Conservation (phyloP, 2,888 invertebrate species). For the Cheilosia vernalis region DNA sequence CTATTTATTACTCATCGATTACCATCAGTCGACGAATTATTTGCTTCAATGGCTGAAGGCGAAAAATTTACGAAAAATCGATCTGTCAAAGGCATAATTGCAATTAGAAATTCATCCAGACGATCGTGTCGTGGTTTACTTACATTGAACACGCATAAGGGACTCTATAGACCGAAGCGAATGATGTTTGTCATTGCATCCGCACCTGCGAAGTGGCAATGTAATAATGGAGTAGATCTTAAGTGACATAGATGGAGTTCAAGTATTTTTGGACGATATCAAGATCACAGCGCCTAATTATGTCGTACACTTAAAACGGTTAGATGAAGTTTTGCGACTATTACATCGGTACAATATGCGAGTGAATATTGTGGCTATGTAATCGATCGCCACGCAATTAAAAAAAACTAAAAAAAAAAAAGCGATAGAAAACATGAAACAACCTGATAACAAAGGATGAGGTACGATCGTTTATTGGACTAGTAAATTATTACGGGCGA, state of each 20-base stretch:
- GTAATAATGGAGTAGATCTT: constrained; percentile 76
- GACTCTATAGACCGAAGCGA: constrained; percentile 77
- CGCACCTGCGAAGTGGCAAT: constrained; percentile 78
- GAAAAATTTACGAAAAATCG: constrained; percentile 75
- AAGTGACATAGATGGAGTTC: constrained; percentile 55
- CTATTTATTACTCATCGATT: constrained; percentile 74
- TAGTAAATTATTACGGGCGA: too few species aligned
- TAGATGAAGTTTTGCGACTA: constrained; percentile 14
- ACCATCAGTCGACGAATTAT: constrained; percentile 75
- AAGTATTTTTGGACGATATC: constrained; percentile 2
- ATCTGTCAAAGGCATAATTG: constrained; percentile 78
- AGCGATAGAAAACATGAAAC: too few species aligned
- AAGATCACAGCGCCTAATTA: constrained; percentile 9
- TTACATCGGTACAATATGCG: constrained; percentile 19
- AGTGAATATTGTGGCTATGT: constrained; percentile 29
- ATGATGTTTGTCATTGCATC: constrained; percentile 78
- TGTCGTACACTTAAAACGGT: neutral
- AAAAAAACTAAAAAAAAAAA: neutral
- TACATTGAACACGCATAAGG: constrained; percentile 79
- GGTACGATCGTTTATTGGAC: too few species aligned
- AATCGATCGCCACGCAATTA: neutral
- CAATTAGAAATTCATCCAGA: constrained; percentile 78
- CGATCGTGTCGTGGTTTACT: constrained; percentile 76
- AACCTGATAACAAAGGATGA: too few species aligned
- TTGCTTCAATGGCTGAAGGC: constrained; percentile 69